Conservation (phyloP, 2,888 invertebrate genomes). For the Apamea sordens region DNA sequence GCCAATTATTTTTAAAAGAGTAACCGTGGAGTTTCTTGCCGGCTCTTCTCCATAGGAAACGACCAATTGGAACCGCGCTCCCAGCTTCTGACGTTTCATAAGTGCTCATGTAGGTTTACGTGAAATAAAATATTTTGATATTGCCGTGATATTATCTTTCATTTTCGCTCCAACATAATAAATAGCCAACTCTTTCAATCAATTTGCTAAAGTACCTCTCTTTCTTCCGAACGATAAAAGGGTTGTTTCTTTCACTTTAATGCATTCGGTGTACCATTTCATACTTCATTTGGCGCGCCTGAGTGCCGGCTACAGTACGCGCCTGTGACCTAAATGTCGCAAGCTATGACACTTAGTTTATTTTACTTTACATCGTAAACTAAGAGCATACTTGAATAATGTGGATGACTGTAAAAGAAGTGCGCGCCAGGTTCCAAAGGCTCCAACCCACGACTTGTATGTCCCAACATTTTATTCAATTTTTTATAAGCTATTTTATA, state of each 20-base stretch:
- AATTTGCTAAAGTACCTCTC: constrained; percentile 6
- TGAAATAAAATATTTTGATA: too few relatives aligned
- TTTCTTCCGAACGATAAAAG: neutral
- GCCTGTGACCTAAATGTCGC: constrained; percentile 28
- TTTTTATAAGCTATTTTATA: neutral
- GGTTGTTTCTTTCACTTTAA: constrained; percentile 2
- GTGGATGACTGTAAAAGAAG: too few relatives aligned
- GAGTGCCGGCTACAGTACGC: neutral
- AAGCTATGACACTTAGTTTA: neutral
- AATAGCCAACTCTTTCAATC: neutral
- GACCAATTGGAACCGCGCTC: too few relatives aligned
- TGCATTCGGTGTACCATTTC: constrained; percentile 22
- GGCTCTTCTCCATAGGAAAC: too few relatives aligned
- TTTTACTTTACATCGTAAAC: neutral
- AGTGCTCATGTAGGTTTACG: too few relatives aligned
- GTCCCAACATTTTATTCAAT: neutral
- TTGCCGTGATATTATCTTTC: too few relatives aligned
- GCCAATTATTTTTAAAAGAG: too few relatives aligned
- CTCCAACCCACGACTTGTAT: neutral
- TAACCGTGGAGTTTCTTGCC: too few relatives aligned
- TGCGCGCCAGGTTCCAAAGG: neutral
- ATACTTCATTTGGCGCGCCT: constrained; percentile 17
- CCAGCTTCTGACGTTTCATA: too few relatives aligned
- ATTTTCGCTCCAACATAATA: neutral
- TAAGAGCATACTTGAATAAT: neutral